phyloP scores from a whole-genome alignment of 2,888 invertebrate species.

The Chaetoderma sp. region DNA sequence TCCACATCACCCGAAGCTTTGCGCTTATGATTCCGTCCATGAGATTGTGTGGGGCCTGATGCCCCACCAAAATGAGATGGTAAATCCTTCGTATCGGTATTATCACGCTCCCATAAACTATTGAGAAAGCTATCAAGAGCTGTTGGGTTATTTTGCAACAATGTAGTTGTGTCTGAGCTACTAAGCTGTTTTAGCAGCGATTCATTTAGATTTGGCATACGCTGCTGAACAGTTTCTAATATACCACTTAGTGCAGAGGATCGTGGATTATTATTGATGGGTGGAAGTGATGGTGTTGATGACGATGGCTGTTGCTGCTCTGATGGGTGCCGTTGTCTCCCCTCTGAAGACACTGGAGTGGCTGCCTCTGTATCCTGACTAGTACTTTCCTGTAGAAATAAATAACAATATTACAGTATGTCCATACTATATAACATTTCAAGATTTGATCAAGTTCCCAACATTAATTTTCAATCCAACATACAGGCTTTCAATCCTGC shows the following conservation, averaged over 20 bases:
- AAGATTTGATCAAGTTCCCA: too few relatives aligned
- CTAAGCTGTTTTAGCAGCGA: neutral
- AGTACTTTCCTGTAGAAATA: slow-evolving; percentile 53
- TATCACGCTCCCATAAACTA: slow-evolving; percentile 52
- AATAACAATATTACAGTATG: too few relatives aligned
- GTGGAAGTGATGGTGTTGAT: slow-evolving; percentile 36
- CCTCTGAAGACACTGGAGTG: neutral
- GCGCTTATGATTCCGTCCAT: slow-evolving; percentile 42
- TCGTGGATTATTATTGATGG: neutral
- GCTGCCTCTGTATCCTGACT: slow-evolving; percentile 48
- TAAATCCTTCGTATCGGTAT: slow-evolving; percentile 31
- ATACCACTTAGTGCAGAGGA: slow-evolving; percentile 19
- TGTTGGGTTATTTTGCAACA: slow-evolving; percentile 18
- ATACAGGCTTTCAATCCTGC: too few relatives aligned
- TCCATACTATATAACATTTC: neutral
- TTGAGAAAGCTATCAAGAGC: slow-evolving; percentile 45
- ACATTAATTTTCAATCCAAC: too few relatives aligned
- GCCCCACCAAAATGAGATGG: too few relatives aligned
- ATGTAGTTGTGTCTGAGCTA: too few relatives aligned
- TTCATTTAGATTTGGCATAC: neutral
- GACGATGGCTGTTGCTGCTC: slow-evolving; percentile 61
- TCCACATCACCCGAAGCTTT: slow-evolving; percentile 46
- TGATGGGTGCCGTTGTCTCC: slow-evolving; percentile 55
- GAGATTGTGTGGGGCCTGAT: too few relatives aligned
- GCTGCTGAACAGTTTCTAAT: too few relatives aligned